These are phyloP conservation scores for Ceryle rudis DNA, from an alignment of 2,797 vertebrate species.

Conservation along the genomic window DNA sequence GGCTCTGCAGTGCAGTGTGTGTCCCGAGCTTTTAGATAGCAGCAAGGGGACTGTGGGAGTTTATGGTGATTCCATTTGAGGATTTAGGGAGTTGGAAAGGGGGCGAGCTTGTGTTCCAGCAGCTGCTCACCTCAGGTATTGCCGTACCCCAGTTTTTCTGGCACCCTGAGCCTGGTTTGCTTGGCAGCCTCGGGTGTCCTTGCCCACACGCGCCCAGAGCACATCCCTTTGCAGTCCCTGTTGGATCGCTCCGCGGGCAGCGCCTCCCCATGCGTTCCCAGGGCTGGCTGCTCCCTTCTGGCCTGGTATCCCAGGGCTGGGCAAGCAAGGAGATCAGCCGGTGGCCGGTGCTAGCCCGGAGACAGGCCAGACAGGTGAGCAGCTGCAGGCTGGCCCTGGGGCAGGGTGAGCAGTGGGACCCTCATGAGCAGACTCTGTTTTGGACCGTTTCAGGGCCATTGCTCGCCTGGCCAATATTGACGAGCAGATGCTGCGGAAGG, in stretches of 20 bases:
- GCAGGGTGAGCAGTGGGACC: background rate
- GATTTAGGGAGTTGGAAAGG: background rate
- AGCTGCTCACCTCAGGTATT: background rate
- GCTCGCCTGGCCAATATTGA: slow-evolving; percentile 90
- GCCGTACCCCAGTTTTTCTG: background rate
- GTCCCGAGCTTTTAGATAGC: background rate
- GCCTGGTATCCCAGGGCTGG: background rate
- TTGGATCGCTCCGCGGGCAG: accelerated
- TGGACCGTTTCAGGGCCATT: slow-evolving; percentile 85
- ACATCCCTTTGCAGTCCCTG: background rate
- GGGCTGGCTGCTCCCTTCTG: background rate
- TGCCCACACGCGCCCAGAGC: background rate
- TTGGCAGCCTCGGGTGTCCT: background rate
- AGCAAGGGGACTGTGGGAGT: background rate
- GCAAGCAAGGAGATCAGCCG: background rate
- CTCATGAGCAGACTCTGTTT: background rate
- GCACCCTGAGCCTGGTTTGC: background rate
- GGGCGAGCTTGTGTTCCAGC: background rate
- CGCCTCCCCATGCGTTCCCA: accelerated
- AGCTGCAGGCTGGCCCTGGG: background rate
- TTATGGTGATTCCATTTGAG: background rate
- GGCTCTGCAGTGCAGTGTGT: accelerated
- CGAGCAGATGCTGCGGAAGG: slow-evolving; percentile 84
- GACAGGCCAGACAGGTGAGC: background rate
- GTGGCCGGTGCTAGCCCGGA: background rate